Percentiles rank a stretch among this genome's conserved stretches.
Evolutionary conservation across 2,113 vertebrate genomes (phyloP).

Genomic region (Ophiodon elongatus): DNA sequence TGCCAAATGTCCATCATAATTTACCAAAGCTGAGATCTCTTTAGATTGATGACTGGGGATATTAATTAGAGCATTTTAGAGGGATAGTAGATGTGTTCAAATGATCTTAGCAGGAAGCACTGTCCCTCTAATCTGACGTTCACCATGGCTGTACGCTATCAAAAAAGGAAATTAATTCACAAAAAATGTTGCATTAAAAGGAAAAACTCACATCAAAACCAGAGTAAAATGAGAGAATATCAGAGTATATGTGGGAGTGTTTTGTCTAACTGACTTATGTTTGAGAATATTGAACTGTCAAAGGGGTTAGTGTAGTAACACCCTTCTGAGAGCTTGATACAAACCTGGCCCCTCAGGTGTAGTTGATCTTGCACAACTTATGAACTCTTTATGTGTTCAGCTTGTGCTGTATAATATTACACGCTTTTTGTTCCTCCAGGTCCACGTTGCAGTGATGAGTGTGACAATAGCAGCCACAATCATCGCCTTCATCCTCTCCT

Average conservation of each 20-base stretch:
- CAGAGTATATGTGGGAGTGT: background rate
- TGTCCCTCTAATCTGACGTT: background rate
- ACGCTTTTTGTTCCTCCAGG: conserved; percentile 60
- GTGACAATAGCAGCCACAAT: conserved; percentile 74
- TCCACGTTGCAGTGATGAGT: conserved; percentile 81
- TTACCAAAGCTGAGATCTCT: background rate
- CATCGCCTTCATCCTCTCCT: conserved; percentile 84
- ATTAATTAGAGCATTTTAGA: background rate
- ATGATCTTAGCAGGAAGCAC: background rate
- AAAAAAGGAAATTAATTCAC: too few relatives aligned
- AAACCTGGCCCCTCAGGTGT: too few relatives aligned
- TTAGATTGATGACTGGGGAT: background rate
- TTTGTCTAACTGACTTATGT: background rate
- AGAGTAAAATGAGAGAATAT: background rate
- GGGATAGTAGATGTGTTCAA: background rate
- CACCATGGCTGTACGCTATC: background rate
- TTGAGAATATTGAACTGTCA: background rate
- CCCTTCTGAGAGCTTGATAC: background rate
- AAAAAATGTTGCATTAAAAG: too few relatives aligned
- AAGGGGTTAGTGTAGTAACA: background rate
- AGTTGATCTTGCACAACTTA: background rate
- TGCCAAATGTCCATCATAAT: background rate
- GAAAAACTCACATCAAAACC: background rate
- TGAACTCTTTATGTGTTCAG: background rate
- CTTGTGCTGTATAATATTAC: background rate